Evolutionary conservation across 2,113 vertebrate genomes (phyloP), one percentile per base, ranked within the genome.

Genomic region (Furnarius figulus): DNA sequence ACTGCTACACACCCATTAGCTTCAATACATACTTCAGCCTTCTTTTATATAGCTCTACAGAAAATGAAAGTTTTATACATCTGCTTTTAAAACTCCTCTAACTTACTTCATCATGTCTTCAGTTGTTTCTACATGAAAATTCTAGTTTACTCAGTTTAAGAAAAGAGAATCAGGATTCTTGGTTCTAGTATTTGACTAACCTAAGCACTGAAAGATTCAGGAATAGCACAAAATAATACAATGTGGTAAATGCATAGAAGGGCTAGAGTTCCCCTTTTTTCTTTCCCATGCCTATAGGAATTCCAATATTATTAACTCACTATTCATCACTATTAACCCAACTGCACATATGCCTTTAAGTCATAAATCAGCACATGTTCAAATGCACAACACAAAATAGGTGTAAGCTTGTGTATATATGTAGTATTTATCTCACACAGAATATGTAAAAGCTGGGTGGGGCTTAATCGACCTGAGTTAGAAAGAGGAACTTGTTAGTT

Each of bases 401-500:
- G 11, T 40, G 67, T 23, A 72, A 63, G 13, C 37, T 53, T 85
- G n/a, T 74, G 40, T 27, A 8, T 52, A 66, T 52, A 37, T 5
- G n/a, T 1, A 49, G 39, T 52, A 90, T 78, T 89, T 79, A 94
- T 72, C 33, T 82, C 68, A 87, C 27, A 89, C 25, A 88, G 30
- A 30, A 53, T 28, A 65, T 25, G 21, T 67, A 85, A 96, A 97
- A 90, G 77, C 40, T 93, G 94, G 76, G 82, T 92, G 87, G 89
- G 84, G 74, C 59, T 96, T 97, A 96, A 98, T 97, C 97, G 97
- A 97, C 94, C 96, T 97, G 97, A 97, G 97, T 97, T 97, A 98
- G 96, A 89, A 96, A 97, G 95, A 92, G 63, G 61, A 95, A 93
- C 71, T 91, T 89, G 97, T 65, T 78, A 94, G 86, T 90, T 98